Evolutionary conservation across 1,140 invertebrate species (phyloP).

Genomic region (Gryon sp.): DNA sequence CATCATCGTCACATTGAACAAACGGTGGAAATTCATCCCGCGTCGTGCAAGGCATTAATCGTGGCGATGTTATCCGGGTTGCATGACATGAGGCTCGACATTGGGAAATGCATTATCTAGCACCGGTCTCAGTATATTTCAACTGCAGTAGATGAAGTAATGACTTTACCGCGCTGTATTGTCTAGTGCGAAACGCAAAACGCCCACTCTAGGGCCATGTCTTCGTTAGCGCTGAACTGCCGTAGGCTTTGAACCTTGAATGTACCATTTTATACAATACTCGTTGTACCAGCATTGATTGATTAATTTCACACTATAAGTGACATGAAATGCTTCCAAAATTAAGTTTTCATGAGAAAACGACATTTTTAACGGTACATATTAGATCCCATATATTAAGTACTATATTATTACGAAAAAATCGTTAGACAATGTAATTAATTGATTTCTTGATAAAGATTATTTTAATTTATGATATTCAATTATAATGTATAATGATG

Average conservation of each 20-base stretch:
- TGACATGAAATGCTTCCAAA: not conserved
- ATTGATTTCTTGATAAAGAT: too few species aligned
- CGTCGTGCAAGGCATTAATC: slow-evolving; percentile 21
- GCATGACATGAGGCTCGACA: slow-evolving; percentile 36
- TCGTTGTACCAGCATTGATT: slow-evolving; percentile 12
- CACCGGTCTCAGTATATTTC: slow-evolving; percentile 11
- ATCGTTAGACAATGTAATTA: too few species aligned
- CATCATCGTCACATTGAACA: slow-evolving; percentile 32
- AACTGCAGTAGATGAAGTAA: slow-evolving; percentile 40
- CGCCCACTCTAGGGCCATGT: slow-evolving; percentile 20
- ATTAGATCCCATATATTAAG: too few species aligned
- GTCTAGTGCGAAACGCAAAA: slow-evolving; percentile 22
- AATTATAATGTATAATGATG: too few species aligned
- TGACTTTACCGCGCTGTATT: slow-evolving; percentile 26
- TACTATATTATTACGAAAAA: too few species aligned
- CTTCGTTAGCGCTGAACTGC: slow-evolving; percentile 26
- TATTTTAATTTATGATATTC: too few species aligned
- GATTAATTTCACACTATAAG: slow-evolving; percentile 18
- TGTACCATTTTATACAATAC: not conserved
- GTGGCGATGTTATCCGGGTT: slow-evolving; percentile 37
- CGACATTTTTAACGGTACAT: too few species aligned
- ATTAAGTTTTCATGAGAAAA: too few species aligned
- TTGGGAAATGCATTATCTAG: slow-evolving; percentile 38
- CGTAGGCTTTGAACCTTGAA: slow-evolving; percentile 9
- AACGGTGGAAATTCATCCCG: slow-evolving; percentile 35